Conservation (phyloP, 1,140 invertebrate genomes). For the Sycophaga agraensis region DNA sequence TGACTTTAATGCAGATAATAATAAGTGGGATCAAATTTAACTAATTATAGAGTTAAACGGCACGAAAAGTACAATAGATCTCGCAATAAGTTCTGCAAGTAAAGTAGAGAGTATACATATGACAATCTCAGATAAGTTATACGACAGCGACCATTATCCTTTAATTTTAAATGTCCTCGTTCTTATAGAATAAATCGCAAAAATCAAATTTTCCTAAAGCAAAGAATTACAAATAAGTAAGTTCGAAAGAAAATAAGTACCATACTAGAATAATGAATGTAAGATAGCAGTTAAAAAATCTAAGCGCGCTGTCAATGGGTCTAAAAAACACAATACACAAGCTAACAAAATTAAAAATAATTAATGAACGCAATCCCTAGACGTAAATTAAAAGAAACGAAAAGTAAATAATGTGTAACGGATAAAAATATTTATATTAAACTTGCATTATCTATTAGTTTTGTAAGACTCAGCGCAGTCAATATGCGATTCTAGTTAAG, state of each 20-base stretch:
- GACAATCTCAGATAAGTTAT: background rate
- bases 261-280: background rate
- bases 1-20: background rate
- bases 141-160: background rate
- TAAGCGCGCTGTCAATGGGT: background rate
- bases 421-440: too few relatives aligned
- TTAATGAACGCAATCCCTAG: background rate
- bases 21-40: background rate
- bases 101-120: background rate
- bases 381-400: background rate
- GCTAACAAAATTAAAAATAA: background rate
- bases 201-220: background rate
- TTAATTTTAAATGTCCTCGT: background rate
- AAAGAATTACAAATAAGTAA: background rate
- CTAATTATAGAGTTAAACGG: background rate
- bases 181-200: background rate
- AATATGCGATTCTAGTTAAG: too few relatives aligned
- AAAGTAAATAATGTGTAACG: background rate
- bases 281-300: background rate
- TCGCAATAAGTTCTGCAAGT: background rate
- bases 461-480: background rate
- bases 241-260: background rate
- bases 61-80: background rate
- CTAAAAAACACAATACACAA: background rate
- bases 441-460: background rate